Conservation (phyloP, 2,888 invertebrate genomes). For the Ischnura elegans region DNA sequence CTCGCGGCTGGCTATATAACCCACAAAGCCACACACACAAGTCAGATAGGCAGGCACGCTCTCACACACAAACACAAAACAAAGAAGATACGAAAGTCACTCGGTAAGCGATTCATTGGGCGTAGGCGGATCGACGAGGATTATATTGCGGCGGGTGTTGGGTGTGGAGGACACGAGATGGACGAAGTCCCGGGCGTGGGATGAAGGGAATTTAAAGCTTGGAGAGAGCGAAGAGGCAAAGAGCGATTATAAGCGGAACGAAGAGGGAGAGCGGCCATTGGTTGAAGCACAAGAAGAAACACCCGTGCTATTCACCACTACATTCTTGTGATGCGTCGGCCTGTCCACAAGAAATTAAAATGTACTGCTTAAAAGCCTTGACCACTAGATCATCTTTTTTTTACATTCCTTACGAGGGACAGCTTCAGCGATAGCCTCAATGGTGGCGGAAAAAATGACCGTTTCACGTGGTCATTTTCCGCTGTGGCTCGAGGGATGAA, state of each 20-base stretch:
- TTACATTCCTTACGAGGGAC: no score
- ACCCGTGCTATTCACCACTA: no score
- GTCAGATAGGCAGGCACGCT: no score
- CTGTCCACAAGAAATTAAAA: no score
- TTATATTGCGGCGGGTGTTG: conserved; percentile 11
- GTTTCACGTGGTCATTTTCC: no score
- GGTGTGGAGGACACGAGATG: not conserved
- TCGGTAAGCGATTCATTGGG: not conserved
- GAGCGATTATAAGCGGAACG: not conserved
- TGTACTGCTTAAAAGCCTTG: no score
- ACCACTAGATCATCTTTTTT: no score
- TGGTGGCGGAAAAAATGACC: no score
- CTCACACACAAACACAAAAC: not conserved
- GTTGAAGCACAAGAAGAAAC: no score
- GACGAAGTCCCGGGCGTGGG: not conserved
- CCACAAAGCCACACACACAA: not conserved
- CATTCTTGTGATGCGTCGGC: no score
- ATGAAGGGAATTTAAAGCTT: not conserved
- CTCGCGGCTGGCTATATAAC: not conserved
- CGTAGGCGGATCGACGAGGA: conserved; percentile 22
- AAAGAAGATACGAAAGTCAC: not conserved
- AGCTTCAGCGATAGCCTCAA: no score
- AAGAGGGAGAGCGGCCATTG: not conserved
- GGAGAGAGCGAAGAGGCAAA: not conserved
- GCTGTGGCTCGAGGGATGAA: no score